Percentiles rank a stretch among this genome's conserved stretches.
Evolutionary conservation across 2,797 vertebrate species (phyloP).

Genomic region (Dromococcyx pavoninus): DNA sequence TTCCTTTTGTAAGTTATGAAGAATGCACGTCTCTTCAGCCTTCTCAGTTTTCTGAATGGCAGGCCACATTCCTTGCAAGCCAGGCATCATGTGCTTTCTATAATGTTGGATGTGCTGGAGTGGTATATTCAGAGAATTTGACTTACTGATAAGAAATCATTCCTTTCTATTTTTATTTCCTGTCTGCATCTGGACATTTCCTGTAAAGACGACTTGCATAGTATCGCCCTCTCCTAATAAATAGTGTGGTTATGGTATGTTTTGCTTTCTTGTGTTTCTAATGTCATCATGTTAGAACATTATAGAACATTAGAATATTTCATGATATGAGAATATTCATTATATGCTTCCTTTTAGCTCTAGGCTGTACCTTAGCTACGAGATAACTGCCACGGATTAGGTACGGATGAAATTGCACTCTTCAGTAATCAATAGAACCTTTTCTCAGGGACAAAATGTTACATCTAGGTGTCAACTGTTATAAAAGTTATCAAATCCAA

Average conservation of each 20-base stretch:
- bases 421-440: not conserved
- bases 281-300: too few relatives aligned
- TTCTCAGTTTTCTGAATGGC: not conserved
- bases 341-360: not conserved
- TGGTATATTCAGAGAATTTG: not conserved
- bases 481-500: not conserved
- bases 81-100: conserved; percentile 13
- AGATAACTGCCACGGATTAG: not conserved
- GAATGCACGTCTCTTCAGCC: not conserved
- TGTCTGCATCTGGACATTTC: not conserved
- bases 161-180: conserved; percentile 60
- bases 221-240: not conserved
- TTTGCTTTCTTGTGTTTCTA: not conserved
- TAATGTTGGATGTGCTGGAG: not conserved
- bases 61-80: conserved; percentile 21
- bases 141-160: conserved; percentile 50
- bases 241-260: not conserved
- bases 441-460: not conserved
- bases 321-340: rapidly evolving
- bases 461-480: not conserved
- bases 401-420: not conserved
- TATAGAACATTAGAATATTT: not conserved
- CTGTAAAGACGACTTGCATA: not conserved
- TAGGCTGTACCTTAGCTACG: not conserved
- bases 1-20: not conserved